phyloP scores from a whole-genome alignment of 1,140 invertebrate species.

The Drosophila virilis region DNA sequence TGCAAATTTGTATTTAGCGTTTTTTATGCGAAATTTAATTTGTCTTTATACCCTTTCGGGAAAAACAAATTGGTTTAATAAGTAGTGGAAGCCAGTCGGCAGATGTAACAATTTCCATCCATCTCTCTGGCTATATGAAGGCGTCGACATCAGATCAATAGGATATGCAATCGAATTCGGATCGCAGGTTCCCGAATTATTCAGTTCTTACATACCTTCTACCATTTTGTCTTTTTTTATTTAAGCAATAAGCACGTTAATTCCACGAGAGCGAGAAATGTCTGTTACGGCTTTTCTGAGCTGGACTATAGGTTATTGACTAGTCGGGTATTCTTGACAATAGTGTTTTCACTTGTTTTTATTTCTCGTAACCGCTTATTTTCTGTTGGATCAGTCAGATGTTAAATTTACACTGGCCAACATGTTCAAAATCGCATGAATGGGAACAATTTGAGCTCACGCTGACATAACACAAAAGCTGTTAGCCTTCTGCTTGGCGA shows the following conservation, averaged over 20 bases:
- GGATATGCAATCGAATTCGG: too few relatives aligned
- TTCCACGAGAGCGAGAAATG: too few relatives aligned
- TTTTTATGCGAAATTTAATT: conserved; percentile 69
- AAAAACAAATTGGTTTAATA: too few relatives aligned
- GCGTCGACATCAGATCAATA: too few relatives aligned
- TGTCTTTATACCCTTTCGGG: not conserved
- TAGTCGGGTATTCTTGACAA: not conserved
- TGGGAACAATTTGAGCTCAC: conserved; percentile 30
- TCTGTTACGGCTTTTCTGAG: not conserved
- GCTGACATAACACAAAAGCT: conserved; percentile 48
- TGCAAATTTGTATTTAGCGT: conserved; percentile 76
- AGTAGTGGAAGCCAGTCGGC: too few relatives aligned
- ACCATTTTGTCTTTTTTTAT: too few relatives aligned
- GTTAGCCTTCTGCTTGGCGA: conserved; percentile 47
- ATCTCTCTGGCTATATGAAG: not conserved
- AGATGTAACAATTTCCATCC: not conserved
- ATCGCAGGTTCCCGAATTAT: too few relatives aligned
- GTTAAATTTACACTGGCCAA: conserved; percentile 27
- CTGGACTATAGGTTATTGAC: not conserved
- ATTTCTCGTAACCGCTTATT: conserved; percentile 14
- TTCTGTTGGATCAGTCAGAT: conserved; percentile 16
- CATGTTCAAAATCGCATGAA: conserved; percentile 29
- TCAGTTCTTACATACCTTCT: too few relatives aligned
- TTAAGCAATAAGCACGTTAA: not conserved
- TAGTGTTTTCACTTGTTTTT: conserved; percentile 6